Percentiles rank a stretch among this genome's conserved stretches.
These are phyloP conservation scores for Pheucticus melanocephalus DNA, from an alignment of 2,113 vertebrate genomes.

Conservation along the genomic window DNA sequence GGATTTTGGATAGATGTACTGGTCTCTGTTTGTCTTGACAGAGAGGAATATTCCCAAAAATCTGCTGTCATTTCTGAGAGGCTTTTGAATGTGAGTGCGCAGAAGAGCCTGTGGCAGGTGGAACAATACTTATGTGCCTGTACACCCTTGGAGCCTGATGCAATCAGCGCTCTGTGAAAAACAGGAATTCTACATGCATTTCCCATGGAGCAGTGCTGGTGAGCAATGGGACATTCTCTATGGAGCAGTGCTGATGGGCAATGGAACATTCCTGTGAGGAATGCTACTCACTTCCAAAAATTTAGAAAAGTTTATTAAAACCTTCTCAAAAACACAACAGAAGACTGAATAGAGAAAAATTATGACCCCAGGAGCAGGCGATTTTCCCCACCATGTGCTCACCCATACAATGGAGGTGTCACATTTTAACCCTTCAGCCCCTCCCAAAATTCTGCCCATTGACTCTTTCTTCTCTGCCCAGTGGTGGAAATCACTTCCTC, in stretches of 20 bases:
- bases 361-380: rapidly evolving
- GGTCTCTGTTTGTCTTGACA: not conserved
- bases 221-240: not conserved
- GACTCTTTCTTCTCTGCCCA: too few species aligned
- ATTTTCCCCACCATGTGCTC: too few species aligned
- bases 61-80: not conserved
- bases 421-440: too few species aligned
- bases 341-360: too few species aligned
- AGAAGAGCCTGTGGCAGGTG: not conserved
- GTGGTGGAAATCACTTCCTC: too few species aligned
- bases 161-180: not conserved
- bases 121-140: not conserved
- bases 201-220: not conserved
- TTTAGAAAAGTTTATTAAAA: too few species aligned
- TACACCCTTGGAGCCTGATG: too few species aligned
- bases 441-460: too few species aligned
- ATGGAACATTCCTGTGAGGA: not conserved
- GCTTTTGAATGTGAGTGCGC: too few species aligned
- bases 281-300: not conserved
- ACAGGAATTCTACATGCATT: not conserved
- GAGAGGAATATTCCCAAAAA: not conserved
- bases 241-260: not conserved
- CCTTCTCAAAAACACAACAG: too few species aligned
- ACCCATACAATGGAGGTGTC: too few species aligned
- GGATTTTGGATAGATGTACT: not conserved